A percentile compares a stretch with the other conserved stretches of the same genome.
phyloP scores from a whole-genome alignment of 2,797 vertebrate species.

The Buphagus erythrorhynchus region DNA sequence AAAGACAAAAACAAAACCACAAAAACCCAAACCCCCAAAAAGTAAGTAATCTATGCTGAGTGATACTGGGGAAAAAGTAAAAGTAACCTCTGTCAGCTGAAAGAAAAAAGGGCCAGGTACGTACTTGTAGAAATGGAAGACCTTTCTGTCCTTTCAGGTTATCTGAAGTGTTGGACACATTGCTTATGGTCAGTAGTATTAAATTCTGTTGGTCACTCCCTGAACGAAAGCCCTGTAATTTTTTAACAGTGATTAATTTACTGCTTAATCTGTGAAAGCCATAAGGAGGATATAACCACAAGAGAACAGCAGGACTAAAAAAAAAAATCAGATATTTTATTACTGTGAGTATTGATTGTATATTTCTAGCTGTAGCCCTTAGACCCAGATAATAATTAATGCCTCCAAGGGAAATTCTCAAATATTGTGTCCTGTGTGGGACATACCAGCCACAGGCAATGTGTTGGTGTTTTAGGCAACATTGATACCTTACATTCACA shows the following conservation, averaged over 20 bases:
- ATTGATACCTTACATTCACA: not conserved
- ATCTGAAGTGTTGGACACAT: constrained; percentile 7
- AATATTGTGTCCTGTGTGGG: not conserved
- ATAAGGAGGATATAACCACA: not conserved
- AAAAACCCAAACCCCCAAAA: not conserved
- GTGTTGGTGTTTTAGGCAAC: not conserved
- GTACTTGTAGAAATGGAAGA: not conserved
- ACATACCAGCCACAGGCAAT: not conserved
- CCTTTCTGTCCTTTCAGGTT: not conserved
- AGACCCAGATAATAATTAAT: not conserved
- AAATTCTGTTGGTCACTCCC: not conserved
- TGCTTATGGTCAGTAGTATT: not conserved
- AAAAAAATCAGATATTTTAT: not conserved
- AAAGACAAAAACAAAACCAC: not conserved
- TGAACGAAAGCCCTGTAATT: not conserved
- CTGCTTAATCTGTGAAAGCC: not conserved
- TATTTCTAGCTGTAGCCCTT: not conserved
- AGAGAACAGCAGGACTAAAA: not conserved
- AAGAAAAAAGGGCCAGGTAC: not conserved
- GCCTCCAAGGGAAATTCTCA: not conserved
- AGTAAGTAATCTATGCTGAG: not conserved
- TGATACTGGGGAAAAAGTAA: not conserved
- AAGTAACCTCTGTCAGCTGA: not conserved
- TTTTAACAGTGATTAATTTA: not conserved
- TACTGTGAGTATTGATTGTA: not conserved